Percentiles rank a stretch among this genome's conserved stretches.
These are phyloP conservation scores for Albula goreensis DNA, from an alignment of 2,113 vertebrate species.

Conservation along the genomic window DNA sequence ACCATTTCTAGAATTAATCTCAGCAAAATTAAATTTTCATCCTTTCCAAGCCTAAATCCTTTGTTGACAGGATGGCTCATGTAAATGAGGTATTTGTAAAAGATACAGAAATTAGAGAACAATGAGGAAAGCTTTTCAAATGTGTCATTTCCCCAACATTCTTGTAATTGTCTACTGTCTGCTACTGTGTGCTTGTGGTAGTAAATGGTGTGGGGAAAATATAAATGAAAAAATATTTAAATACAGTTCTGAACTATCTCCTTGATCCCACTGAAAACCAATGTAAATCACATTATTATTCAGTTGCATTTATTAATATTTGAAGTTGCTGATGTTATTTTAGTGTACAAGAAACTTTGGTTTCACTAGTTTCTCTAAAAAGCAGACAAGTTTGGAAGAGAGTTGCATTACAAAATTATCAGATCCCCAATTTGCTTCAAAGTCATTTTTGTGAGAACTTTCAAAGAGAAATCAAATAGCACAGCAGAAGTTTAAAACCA, in stretches of 20 bases:
- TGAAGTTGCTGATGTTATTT: background rate
- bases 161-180: background rate
- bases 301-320: background rate
- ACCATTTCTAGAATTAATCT: conserved; percentile 19
- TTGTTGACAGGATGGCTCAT: conserved; percentile 19
- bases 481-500: conserved; percentile 30
- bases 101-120: conserved; percentile 40
- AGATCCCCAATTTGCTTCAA: conserved; percentile 38
- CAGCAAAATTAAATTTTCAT: conserved; percentile 30
- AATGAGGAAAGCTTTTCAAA: conserved; percentile 35
- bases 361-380: conserved; percentile 5
- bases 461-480: conserved; percentile 32
- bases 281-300: background rate
- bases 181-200: background rate
- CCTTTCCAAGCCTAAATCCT: conserved; percentile 22
- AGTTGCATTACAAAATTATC: conserved; percentile 34
- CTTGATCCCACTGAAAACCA: background rate
- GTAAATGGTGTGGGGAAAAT: background rate
- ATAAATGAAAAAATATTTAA: background rate
- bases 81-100: conserved; percentile 37
- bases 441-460: conserved; percentile 34
- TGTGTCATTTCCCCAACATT: background rate
- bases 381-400: conserved; percentile 16
- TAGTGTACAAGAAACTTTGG: background rate
- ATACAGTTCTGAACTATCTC: background rate